A percentile compares a stretch with the other conserved stretches of the same genome.
These are phyloP conservation scores for Polydrusus tereticollis DNA, from an alignment of 2,888 invertebrate species.

Conservation along the genomic window DNA sequence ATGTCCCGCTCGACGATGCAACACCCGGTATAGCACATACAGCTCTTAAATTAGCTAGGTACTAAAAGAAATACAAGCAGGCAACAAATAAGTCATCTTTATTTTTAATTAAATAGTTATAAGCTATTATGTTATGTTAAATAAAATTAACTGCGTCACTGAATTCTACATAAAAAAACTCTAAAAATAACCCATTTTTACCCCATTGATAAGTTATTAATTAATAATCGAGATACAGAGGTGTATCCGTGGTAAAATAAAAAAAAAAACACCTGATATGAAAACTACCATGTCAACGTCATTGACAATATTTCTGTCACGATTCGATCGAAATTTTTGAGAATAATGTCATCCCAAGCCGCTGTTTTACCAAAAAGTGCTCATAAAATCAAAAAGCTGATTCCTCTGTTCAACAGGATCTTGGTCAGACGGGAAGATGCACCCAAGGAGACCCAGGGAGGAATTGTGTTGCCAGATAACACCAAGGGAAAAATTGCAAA, in stretches of 20 bases:
- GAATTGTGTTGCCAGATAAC: slow-evolving; percentile 57
- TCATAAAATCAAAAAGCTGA: slow-evolving; percentile 50
- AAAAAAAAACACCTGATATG: neutral
- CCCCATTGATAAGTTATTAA: no score
- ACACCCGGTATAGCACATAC: no score
- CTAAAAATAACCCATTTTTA: no score
- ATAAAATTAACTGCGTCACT: no score
- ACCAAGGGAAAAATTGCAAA: slow-evolving; percentile 45
- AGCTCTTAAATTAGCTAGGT: no score
- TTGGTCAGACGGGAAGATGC: slow-evolving; percentile 56
- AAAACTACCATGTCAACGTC: slow-evolving; percentile 9
- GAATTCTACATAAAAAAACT: no score
- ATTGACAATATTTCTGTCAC: neutral
- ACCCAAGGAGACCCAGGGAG: slow-evolving; percentile 55
- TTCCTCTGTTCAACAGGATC: slow-evolving; percentile 58
- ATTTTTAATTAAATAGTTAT: no score
- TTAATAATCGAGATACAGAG: no score
- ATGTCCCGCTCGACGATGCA: no score
- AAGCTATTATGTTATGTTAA: no score
- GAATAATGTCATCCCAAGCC: slow-evolving; percentile 31
- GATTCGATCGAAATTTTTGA: neutral
- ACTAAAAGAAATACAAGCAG: no score
- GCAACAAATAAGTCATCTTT: no score
- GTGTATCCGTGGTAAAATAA: neutral
- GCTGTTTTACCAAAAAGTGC: slow-evolving; percentile 38